Percentiles rank a stretch among this genome's conserved stretches.
These are phyloP conservation scores for Poecilia picta DNA, from an alignment of 2,797 vertebrate species.

Conservation along the genomic window DNA sequence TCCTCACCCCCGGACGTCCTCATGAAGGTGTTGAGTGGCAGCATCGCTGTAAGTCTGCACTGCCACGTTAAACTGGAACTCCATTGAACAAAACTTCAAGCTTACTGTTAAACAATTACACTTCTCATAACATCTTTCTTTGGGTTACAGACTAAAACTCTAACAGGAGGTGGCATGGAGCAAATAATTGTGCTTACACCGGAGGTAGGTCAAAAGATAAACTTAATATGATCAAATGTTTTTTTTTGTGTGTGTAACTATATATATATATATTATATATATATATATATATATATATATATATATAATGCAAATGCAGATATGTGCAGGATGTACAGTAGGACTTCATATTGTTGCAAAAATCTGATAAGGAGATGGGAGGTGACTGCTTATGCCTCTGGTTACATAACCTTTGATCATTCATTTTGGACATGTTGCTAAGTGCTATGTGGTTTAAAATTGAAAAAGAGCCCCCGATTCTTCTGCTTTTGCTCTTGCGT, in stretches of 20 bases:
- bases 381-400: neutral
- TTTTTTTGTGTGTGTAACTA: neutral
- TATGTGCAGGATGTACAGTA: neutral
- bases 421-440: constrained; percentile 19
- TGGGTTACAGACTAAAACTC: constrained; percentile 86
- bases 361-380: neutral
- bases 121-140: constrained; percentile 10
- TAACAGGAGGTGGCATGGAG: constrained; percentile 89
- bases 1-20: constrained; percentile 77
- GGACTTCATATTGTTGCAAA: neutral
- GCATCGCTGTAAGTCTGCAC: constrained; percentile 81
- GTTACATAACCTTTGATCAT: neutral
- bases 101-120: neutral
- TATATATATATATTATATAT: neutral
- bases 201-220: constrained; percentile 81
- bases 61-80: neutral
- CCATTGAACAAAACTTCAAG: neutral
- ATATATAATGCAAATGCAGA: neutral
- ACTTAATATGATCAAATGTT: neutral
- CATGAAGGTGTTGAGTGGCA: constrained; percentile 93
- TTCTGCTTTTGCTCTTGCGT: constrained; percentile 19
- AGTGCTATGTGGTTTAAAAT: constrained; percentile 4
- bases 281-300: too few relatives aligned
- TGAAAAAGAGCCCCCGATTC: neutral
- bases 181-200: constrained; percentile 77